phyloP scores from a whole-genome alignment of 2,888 invertebrate species.

The Cenopis cana region DNA sequence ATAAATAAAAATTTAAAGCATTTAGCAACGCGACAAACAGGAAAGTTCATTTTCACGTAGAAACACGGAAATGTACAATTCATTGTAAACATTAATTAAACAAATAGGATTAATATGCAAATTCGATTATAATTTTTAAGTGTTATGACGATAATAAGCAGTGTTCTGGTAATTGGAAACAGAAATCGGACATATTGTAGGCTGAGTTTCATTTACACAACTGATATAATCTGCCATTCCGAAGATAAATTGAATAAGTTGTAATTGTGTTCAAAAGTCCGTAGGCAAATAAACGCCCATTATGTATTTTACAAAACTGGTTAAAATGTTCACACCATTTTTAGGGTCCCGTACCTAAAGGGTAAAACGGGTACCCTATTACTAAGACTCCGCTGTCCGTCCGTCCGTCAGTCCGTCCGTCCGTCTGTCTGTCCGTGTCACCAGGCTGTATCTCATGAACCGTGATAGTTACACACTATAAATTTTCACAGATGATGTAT shows the following conservation, averaged over 20 bases:
- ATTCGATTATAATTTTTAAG: slow-evolving; percentile 28
- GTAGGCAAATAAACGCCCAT: not conserved
- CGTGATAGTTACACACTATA: too few relatives aligned
- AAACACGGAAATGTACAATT: slow-evolving; percentile 7
- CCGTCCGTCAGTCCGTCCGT: too few relatives aligned
- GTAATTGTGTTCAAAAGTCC: slow-evolving; percentile 10
- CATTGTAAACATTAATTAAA: slow-evolving; percentile 22
- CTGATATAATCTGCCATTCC: slow-evolving; percentile 19
- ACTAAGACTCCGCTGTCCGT: too few relatives aligned
- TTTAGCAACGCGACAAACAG: not conserved
- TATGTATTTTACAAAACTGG: not conserved
- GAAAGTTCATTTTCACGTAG: not conserved
- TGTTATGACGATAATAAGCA: slow-evolving; percentile 31
- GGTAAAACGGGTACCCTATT: too few relatives aligned
- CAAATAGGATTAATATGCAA: slow-evolving; percentile 31
- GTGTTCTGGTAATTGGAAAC: slow-evolving; percentile 33
- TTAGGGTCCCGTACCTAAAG: too few relatives aligned
- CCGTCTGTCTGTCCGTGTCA: too few relatives aligned
- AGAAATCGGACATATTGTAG: slow-evolving; percentile 20
- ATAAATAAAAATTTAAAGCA: not conserved
- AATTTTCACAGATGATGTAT: too few relatives aligned
- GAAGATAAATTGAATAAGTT: slow-evolving; percentile 5
- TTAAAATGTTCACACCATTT: not conserved
- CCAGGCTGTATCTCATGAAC: too few relatives aligned
- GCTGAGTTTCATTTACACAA: slow-evolving; percentile 36